phyloP scores from a whole-genome alignment of 2,113 vertebrate species.

The Brachionichthys hirsutus region DNA sequence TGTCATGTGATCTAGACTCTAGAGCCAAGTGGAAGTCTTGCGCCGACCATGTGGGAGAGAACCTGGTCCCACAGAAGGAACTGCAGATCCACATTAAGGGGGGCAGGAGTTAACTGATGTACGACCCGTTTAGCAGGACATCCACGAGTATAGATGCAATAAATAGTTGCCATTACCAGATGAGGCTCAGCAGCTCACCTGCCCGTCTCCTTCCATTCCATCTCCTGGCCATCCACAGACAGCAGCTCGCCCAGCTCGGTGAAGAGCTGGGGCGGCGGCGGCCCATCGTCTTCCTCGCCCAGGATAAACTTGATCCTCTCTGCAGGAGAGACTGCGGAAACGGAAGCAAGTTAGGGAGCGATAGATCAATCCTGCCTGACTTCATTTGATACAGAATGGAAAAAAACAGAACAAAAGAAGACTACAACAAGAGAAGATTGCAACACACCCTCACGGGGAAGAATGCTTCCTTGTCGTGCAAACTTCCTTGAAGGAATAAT shows the following conservation, averaged over 20 bases:
- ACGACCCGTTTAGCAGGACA: slow-evolving; percentile 45
- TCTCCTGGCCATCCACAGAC: slow-evolving; percentile 91
- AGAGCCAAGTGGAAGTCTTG: slow-evolving; percentile 3
- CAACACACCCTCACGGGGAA: too few relatives aligned
- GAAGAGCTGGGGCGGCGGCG: slow-evolving; percentile 94
- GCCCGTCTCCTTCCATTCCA: slow-evolving; percentile 98
- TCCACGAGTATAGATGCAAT: background rate
- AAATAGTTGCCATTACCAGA: too few relatives aligned
- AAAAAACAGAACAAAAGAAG: background rate
- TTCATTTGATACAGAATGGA: background rate
- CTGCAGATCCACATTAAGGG: slow-evolving; percentile 28
- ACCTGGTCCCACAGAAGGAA: slow-evolving; percentile 57
- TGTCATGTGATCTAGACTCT: background rate
- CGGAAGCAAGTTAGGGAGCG: slow-evolving; percentile 1
- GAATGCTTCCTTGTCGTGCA: background rate
- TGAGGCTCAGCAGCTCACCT: slow-evolving; percentile 78
- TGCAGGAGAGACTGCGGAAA: slow-evolving; percentile 87
- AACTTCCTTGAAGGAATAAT: background rate
- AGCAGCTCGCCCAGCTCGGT: slow-evolving; percentile 96
- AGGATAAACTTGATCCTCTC: slow-evolving; percentile 96
- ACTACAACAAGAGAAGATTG: too few relatives aligned
- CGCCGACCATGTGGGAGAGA: slow-evolving; percentile 50
- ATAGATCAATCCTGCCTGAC: background rate
- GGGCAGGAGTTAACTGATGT: slow-evolving; percentile 48
- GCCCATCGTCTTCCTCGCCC: slow-evolving; percentile 94